Conservation (phyloP, 2,888 invertebrate genomes). For the Psylliodes chrysocephalus region DNA sequence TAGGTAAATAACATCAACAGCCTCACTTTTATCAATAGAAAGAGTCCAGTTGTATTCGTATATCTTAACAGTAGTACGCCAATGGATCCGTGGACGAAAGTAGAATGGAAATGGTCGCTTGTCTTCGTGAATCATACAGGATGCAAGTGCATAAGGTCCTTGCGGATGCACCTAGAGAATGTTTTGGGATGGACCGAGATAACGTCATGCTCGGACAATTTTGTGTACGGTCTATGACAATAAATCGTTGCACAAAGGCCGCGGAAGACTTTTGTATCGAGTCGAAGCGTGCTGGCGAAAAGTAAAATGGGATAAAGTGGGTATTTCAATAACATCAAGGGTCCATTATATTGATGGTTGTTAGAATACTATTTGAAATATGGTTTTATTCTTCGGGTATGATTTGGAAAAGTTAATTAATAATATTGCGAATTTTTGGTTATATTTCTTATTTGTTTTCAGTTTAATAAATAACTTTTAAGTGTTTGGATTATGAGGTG, state of each 20-base stretch:
- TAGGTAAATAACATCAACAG: too few relatives aligned
- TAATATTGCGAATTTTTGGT: too few relatives aligned
- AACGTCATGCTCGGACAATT: slow-evolving; percentile 10
- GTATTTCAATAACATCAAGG: not conserved
- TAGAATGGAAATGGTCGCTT: slow-evolving; percentile 55
- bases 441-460: too few relatives aligned
- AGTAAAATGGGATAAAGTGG: not conserved
- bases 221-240: not conserved
- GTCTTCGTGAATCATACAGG: slow-evolving; percentile 62
- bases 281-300: not conserved
- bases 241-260: slow-evolving; percentile 8
- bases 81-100: slow-evolving; percentile 40
- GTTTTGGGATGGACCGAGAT: slow-evolving; percentile 10
- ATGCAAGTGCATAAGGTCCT: slow-evolving; percentile 59
- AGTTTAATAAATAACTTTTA: too few relatives aligned
- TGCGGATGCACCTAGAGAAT: slow-evolving; percentile 58
- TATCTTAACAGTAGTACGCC: too few relatives aligned
- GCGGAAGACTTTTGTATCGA: not conserved
- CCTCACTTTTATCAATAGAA: too few relatives aligned
- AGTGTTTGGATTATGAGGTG: too few relatives aligned
- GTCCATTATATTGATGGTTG: too few relatives aligned
- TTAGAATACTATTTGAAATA: too few relatives aligned
- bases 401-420: too few relatives aligned
- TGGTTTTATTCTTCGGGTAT: too few relatives aligned
- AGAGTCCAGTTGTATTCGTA: too few relatives aligned